Percentiles rank a stretch among this genome's conserved stretches.
phyloP scores from a whole-genome alignment of 2,888 invertebrate species.

The Tillus elongatus region DNA sequence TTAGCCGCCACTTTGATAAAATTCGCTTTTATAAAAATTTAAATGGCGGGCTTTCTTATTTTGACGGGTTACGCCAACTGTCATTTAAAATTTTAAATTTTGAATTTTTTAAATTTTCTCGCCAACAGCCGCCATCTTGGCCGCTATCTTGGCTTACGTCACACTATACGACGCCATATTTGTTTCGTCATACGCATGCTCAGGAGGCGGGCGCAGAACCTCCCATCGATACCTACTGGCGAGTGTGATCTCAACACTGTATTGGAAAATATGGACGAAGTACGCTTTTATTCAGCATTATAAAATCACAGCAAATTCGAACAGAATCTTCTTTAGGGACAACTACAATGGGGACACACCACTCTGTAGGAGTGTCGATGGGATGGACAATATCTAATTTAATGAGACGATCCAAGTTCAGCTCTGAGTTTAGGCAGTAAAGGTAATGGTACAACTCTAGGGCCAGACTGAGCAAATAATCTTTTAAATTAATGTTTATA shows the following conservation, averaged over 20 bases:
- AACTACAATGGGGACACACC: conserved; percentile 4
- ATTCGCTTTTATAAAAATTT: no score
- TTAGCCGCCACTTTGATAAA: no score
- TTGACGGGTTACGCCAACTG: no score
- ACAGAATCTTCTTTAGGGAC: conserved; percentile 4
- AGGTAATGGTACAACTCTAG: conserved; percentile 7
- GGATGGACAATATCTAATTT: conserved; percentile 5
- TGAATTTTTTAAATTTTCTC: no score
- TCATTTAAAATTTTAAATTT: no score
- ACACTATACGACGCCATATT: no score
- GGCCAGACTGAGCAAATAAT: conserved; percentile 1
- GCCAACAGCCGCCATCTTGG: no score
- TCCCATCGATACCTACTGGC: no score
- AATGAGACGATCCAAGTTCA: not conserved
- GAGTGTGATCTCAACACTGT: conserved; percentile 1
- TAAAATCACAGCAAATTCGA: conserved; percentile 3
- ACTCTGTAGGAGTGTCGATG: not conserved
- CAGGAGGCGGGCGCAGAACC: no score
- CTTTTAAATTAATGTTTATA: conserved; percentile 3
- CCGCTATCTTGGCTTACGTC: no score
- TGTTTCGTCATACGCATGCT: no score
- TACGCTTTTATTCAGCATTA: conserved; percentile 3
- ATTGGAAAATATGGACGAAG: conserved; percentile 6
- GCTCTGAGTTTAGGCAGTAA: not conserved
- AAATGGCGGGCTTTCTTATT: no score